Evolutionary conservation across 2,888 invertebrate genomes (phyloP), one percentile per base, ranked within the genome.

Genomic region (Phalera bucephala): DNA sequence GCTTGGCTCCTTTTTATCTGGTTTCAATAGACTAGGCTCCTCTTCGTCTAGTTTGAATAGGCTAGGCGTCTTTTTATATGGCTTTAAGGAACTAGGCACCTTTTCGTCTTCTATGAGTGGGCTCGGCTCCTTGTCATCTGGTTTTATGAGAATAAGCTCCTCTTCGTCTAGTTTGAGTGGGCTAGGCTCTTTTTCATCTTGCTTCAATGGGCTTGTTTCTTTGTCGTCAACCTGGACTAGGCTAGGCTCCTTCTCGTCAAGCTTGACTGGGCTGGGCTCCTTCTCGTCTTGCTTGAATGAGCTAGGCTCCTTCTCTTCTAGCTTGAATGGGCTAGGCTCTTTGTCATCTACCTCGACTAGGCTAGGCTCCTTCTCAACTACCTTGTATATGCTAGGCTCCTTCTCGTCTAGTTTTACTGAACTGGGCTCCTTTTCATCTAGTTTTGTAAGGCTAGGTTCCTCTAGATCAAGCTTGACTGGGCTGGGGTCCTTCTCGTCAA

Each of bases 401-500:
- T 38, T 48, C 0, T 37, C 36, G 0, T 33, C 39, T 8, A 11
- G 15, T 1, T 40, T 20, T 0, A 15, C 26, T 1, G 23, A 22
- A 15, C 36, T 34, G 4, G 25, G 10, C 5, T 9, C 19, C 31
- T 30, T 36, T 2, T 12, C 20, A 4, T 30, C n/a, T n/a, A n/a
- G 40, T 6, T 41, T 46, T 2, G 38, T 26, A 0, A 42, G 34
- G 26, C 40, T 40, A 1, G 36, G 26, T 13, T 55, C 15, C 1
- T 36, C 34, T 4, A 4, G 10, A 0, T 22, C 17, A 31, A 10
- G 23, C 7, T 13, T 13, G n/a, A 29, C 7, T 14, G 13, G 9
- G 5, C 9, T 30, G 3, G 31, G 17, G 9, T 1, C 25, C 1
- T 42, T 36, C 1, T 38, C 27, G 8, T 15, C 21, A n/a, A 8